These are phyloP conservation scores for Cotesia vestalis DNA, from an alignment of 1,140 invertebrate species.

Conservation along the genomic window DNA sequence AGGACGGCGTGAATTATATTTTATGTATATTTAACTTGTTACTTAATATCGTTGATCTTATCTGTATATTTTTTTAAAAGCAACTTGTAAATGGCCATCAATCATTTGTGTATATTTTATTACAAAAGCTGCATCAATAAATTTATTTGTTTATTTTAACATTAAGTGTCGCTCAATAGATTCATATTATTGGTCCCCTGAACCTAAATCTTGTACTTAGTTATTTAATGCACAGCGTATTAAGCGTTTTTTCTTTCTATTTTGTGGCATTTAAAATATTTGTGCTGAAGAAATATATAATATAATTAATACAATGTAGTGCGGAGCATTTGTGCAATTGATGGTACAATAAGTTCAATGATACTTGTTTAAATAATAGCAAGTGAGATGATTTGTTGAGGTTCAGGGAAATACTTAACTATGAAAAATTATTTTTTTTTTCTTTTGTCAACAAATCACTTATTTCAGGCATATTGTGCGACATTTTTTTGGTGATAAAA, in stretches of 20 bases:
- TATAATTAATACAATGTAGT: conserved; percentile 1
- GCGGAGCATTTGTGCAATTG: conserved; percentile 9
- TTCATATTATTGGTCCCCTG: conserved; percentile 52
- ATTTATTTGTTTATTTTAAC: conserved; percentile 26
- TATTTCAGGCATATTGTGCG: conserved; percentile 23
- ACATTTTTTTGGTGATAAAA: conserved; percentile 8
- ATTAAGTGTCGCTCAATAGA: conserved; percentile 43
- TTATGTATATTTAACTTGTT: conserved; percentile 13
- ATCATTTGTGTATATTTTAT: conserved; percentile 35
- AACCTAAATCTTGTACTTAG: conserved; percentile 51
- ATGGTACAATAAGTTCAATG: not conserved
- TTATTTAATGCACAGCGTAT: conserved; percentile 40
- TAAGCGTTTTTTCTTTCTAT: conserved; percentile 8
- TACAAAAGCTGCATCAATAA: conserved; percentile 38
- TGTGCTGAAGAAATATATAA: conserved; percentile 6
- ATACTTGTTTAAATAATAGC: conserved; percentile 1
- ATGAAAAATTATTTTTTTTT: conserved; percentile 13
- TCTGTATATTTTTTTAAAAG: conserved; percentile 43
- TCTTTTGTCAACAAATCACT: conserved; percentile 1
- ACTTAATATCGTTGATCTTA: conserved; percentile 39
- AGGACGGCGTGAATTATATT: conserved; percentile 24
- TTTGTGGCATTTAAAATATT: conserved; percentile 19
- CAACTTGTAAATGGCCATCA: conserved; percentile 47
- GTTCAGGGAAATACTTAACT: conserved; percentile 36
- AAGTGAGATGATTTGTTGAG: conserved; percentile 21